phyloP scores from a whole-genome alignment of 2,888 invertebrate genomes.

The Cephus rjabovi region DNA sequence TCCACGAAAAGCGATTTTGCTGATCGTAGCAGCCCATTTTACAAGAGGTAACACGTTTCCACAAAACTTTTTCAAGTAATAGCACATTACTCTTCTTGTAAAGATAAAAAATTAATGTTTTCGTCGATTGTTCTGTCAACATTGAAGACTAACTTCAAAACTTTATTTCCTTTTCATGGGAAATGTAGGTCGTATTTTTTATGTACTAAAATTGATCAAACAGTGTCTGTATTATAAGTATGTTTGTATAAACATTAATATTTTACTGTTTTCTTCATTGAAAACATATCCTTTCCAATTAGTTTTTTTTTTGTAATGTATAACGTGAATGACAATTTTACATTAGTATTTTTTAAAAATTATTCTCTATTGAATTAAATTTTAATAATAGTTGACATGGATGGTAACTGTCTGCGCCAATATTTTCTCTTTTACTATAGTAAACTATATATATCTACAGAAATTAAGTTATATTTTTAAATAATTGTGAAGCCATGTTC shows the following conservation, averaged over 20 bases:
- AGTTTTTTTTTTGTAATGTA: neutral
- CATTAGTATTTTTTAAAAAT: neutral
- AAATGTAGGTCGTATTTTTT: neutral
- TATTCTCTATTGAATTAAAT: neutral
- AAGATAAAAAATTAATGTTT: neutral
- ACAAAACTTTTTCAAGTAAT: neutral
- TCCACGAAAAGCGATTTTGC: neutral
- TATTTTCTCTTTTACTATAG: neutral
- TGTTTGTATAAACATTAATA: neutral
- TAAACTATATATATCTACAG: no score
- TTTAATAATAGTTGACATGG: neutral
- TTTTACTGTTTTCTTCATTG: neutral
- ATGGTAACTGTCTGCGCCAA: neutral
- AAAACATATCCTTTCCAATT: neutral
- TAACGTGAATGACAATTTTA: neutral
- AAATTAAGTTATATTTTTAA: no score
- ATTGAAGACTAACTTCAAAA: neutral
- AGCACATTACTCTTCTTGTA: neutral
- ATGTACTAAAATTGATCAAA: neutral
- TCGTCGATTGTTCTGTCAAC: neutral
- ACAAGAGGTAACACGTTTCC: neutral
- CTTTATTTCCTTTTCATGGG: neutral
- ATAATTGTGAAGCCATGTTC: no score
- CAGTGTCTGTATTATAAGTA: neutral
- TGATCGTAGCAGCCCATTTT: neutral